A percentile compares a stretch with the other conserved stretches of the same genome.
Conservation (phyloP, 2,113 vertebrate genomes). For the Silurus glanis region DNA sequence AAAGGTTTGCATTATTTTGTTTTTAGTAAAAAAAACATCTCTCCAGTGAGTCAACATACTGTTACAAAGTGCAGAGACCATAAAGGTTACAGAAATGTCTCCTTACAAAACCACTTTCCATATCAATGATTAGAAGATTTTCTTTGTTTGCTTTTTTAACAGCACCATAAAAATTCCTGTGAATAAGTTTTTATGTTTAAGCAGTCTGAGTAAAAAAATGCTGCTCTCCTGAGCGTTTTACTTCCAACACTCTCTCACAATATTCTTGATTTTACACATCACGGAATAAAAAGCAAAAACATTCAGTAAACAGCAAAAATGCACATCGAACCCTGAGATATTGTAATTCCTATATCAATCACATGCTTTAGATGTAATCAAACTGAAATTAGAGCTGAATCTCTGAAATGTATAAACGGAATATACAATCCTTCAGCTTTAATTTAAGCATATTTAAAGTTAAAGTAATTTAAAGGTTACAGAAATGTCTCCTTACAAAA, state of each 20-base stretch:
- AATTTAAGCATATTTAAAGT: not conserved
- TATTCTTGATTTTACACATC: too few relatives aligned
- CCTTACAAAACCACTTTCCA: not conserved
- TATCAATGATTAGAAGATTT: not conserved
- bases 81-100: not conserved
- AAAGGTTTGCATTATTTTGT: too few relatives aligned
- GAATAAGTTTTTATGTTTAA: not conserved
- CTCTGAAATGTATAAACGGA: too few relatives aligned
- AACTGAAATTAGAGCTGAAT: too few relatives aligned
- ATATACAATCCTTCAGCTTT: not conserved
- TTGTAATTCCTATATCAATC: too few relatives aligned
- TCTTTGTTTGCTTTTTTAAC: not conserved
- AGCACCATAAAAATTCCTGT: not conserved
- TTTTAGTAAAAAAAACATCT: too few relatives aligned
- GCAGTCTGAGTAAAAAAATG: not conserved
- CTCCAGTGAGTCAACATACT: not conserved
- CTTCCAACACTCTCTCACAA: not conserved
- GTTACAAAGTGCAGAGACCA: not conserved
- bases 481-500: not conserved
- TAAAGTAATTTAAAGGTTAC: too few relatives aligned
- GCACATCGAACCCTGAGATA: too few relatives aligned
- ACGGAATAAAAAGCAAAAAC: too few relatives aligned
- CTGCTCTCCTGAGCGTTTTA: not conserved
- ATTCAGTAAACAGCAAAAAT: too few relatives aligned
- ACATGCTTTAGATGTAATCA: too few relatives aligned